A percentile compares a stretch with the other conserved stretches of the same genome.
Conservation (phyloP, 2,113 vertebrate species). For the Ginglymostoma cirratum region DNA sequence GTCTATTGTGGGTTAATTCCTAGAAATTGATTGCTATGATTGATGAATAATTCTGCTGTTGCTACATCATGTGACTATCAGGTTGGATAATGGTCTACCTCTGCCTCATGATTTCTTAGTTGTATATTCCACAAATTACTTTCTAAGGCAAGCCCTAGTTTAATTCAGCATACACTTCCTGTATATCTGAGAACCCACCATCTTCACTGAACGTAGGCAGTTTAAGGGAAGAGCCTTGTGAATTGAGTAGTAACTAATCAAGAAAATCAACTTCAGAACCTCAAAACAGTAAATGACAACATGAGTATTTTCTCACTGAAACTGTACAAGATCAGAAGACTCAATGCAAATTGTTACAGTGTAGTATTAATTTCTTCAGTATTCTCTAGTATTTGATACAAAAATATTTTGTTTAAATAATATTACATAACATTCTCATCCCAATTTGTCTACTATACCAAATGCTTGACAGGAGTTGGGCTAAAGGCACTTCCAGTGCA, state of each 20-base stretch:
- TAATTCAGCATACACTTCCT: neutral
- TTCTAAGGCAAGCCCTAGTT: neutral
- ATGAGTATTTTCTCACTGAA: neutral
- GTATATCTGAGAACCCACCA: neutral
- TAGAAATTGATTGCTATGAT: neutral
- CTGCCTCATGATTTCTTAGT: neutral
- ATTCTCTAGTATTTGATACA: neutral
- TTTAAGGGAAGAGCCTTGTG: neutral
- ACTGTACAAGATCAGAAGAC: neutral
- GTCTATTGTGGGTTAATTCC: neutral
- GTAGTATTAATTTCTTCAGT: neutral
- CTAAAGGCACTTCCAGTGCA: conserved; percentile 68
- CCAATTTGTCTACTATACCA: conserved; percentile 44
- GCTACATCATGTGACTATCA: neutral
- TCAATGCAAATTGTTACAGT: neutral
- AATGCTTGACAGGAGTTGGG: conserved; percentile 64
- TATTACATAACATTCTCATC: neutral
- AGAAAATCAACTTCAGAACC: neutral
- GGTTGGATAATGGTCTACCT: neutral
- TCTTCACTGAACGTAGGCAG: neutral
- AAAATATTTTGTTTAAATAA: neutral
- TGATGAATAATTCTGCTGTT: neutral
- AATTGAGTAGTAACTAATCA: neutral
- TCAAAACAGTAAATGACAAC: neutral
- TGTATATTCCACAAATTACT: neutral